A percentile compares a stretch with the other conserved stretches of the same genome.
Conservation (phyloP, 2,888 invertebrate species). For the Himalopsyche japonica region DNA sequence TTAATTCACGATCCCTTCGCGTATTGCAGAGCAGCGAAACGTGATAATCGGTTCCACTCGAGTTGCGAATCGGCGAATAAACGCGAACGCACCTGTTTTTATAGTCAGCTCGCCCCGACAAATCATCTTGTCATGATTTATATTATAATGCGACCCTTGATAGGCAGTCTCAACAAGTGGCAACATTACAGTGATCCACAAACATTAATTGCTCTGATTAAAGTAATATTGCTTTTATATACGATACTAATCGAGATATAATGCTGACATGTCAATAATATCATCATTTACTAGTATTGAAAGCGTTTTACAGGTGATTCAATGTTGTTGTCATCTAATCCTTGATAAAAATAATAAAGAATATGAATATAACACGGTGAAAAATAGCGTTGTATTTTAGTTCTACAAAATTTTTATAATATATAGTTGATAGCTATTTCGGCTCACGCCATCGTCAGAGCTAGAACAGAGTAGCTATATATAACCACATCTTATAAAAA, state of each 20-base stretch:
- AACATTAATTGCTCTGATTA: not conserved
- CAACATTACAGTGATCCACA: not conserved
- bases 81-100: not conserved
- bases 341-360: too few relatives aligned
- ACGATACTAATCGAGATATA: not conserved
- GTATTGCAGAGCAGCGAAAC: not conserved
- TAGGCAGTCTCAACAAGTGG: not conserved
- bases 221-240: not conserved
- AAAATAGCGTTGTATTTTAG: too few relatives aligned
- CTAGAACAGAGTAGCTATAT: too few relatives aligned
- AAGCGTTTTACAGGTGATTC: too few relatives aligned
- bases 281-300: not conserved
- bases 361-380: too few relatives aligned
- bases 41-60: constrained; percentile 14
- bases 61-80: not conserved
- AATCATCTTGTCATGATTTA: not conserved
- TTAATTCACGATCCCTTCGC: not conserved
- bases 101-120: not conserved
- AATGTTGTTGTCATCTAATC: too few relatives aligned
- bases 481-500: too few relatives aligned
- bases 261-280: not conserved
- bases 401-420: too few relatives aligned
- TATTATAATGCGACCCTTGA: not conserved
- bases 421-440: too few relatives aligned
- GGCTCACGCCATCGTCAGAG: too few relatives aligned